Conservation (phyloP, 2,797 vertebrate genomes). For the Cheirogaleus major region DNA sequence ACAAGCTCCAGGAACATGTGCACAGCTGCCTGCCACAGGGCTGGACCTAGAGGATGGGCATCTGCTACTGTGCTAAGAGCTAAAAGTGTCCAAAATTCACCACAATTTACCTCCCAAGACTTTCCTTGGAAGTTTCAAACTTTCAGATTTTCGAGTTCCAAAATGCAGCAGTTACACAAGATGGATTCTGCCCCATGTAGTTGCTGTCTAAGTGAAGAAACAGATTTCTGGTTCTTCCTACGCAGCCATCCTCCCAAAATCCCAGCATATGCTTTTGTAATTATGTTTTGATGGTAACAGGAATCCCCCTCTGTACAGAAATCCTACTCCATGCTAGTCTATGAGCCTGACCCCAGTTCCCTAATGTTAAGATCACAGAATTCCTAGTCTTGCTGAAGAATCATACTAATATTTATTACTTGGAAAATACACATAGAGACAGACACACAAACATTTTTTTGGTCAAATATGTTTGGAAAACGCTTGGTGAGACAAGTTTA, state of each 20-base stretch:
- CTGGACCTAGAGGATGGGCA: not conserved
- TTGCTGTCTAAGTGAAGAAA: not conserved
- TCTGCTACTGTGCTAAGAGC: not conserved
- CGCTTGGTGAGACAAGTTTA: not conserved
- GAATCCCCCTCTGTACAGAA: not conserved
- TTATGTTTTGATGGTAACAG: not conserved
- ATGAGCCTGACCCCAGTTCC: not conserved
- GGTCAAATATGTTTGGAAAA: not conserved
- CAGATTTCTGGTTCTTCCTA: not conserved
- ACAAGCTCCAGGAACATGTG: not conserved
- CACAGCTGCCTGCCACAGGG: too few relatives aligned
- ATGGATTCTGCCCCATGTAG: not conserved
- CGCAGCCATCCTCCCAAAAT: not conserved
- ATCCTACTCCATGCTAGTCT: not conserved
- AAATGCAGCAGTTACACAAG: not conserved
- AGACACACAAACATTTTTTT: not conserved
- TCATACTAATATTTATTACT: not conserved
- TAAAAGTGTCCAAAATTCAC: too few relatives aligned
- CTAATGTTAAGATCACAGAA: not conserved
- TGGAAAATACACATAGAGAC: not conserved
- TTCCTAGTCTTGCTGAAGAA: not conserved
- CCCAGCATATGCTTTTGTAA: accelerated
- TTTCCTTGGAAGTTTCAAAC: not conserved
- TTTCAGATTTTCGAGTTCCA: not conserved
- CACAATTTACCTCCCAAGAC: not conserved